These are phyloP conservation scores for Vanessa atalanta DNA, from an alignment of 1,140 invertebrate species.

Conservation along the genomic window DNA sequence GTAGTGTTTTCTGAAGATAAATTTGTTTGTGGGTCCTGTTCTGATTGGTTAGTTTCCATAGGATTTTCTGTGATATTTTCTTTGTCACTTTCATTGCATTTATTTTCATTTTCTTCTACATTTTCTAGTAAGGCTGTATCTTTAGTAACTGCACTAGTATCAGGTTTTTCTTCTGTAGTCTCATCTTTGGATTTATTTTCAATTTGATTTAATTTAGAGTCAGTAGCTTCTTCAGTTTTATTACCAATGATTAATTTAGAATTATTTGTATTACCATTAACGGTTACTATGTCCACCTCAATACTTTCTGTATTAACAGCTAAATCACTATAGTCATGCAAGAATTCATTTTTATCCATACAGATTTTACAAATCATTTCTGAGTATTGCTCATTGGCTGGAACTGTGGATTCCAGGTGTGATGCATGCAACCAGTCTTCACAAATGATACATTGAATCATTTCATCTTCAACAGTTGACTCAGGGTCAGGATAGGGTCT, in stretches of 20 bases:
- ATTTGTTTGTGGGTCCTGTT: not conserved
- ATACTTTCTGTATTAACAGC: constrained; percentile 59
- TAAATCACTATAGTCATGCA: constrained; percentile 85
- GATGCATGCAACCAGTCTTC: constrained; percentile 98
- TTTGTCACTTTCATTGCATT: not conserved
- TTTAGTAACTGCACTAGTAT: not conserved
- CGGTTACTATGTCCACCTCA: constrained; percentile 30
- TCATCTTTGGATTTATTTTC: constrained; percentile 19
- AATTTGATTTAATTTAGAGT: constrained; percentile 10
- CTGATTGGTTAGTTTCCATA: not conserved
- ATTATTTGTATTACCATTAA: constrained; percentile 28
- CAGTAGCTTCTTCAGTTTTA: constrained; percentile 11
- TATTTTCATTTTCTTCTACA: constrained; percentile 3
- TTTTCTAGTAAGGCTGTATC: not conserved
- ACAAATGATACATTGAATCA: constrained; percentile 98
- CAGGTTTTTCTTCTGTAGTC: constrained; percentile 12
- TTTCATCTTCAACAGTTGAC: constrained; percentile 89
- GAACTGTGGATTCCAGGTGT: constrained; percentile 85
- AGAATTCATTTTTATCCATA: constrained; percentile 88
- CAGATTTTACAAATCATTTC: constrained; percentile 91
- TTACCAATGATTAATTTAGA: constrained; percentile 30
- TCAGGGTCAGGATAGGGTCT: constrained; percentile 97
- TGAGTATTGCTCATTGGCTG: constrained; percentile 84
- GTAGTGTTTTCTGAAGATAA: not conserved
- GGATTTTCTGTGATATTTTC: constrained; percentile 1